A percentile compares a stretch with the other conserved stretches of the same genome.
Conservation (phyloP, 2,888 invertebrate species). For the Cistogaster globosa region DNA sequence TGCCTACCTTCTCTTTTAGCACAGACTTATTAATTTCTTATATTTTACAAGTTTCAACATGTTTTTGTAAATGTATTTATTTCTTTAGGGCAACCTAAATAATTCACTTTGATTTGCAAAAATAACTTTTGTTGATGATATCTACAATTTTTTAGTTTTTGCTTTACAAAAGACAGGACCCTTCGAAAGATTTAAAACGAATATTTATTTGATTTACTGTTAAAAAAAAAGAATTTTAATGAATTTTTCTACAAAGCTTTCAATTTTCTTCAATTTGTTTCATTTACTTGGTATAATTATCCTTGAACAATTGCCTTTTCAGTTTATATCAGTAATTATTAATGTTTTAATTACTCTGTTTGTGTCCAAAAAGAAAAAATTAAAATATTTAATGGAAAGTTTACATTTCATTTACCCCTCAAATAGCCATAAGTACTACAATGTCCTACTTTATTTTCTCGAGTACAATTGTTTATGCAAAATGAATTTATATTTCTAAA, state of each 20-base stretch:
- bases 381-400: slow-evolving; percentile 48
- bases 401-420: slow-evolving; percentile 56
- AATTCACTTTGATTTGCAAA: neutral
- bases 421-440: slow-evolving; percentile 44
- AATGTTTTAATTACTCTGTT: slow-evolving; percentile 47
- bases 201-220: neutral
- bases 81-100: neutral
- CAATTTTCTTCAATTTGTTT: neutral
- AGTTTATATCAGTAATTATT: slow-evolving; percentile 31
- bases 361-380: slow-evolving; percentile 13
- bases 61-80: too few species aligned
- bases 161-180: neutral
- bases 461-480: slow-evolving; percentile 10
- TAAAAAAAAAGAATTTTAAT: slow-evolving; percentile 20
- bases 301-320: slow-evolving; percentile 14
- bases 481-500: neutral
- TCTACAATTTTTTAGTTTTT: neutral
- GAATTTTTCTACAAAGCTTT: neutral
- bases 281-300: slow-evolving; percentile 25
- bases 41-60: too few species aligned
- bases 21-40: too few species aligned
- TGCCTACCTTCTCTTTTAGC: too few species aligned
- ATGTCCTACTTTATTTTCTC: slow-evolving; percentile 42
- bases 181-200: neutral
- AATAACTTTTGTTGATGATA: too few species aligned